Percentiles rank a stretch among this genome's conserved stretches.
Conservation (phyloP, 2,113 vertebrate species). For the Mus pahari region DNA sequence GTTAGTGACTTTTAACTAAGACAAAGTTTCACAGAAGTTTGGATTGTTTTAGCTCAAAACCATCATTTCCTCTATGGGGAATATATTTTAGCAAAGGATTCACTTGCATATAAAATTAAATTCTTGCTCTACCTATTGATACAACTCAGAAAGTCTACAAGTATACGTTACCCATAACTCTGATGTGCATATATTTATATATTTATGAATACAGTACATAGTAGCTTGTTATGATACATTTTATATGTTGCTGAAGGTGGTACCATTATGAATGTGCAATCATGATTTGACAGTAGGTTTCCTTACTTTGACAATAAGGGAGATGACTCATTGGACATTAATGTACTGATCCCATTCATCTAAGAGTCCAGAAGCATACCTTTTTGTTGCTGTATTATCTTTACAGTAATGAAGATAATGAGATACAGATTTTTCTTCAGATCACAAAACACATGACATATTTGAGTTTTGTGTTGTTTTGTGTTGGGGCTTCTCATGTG, state of each 20-base stretch:
- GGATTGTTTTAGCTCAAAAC: neutral
- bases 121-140: neutral
- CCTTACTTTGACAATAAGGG: neutral
- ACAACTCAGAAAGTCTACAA: neutral
- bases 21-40: neutral
- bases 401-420: neutral
- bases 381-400: neutral
- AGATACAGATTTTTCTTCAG: neutral
- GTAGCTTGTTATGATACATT: neutral
- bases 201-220: neutral
- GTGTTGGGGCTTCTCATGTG: neutral
- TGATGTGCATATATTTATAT: neutral
- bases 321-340: neutral
- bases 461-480: neutral
- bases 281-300: neutral
- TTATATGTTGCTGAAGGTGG: neutral
- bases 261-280: neutral
- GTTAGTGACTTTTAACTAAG: neutral
- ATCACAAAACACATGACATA: neutral
- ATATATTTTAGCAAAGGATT: neutral
- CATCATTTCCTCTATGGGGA: neutral
- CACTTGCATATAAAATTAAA: neutral
- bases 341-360: neutral
- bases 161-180: neutral
- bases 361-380: neutral